These are phyloP conservation scores for Syngnathus floridae DNA, from an alignment of 2,113 vertebrate genomes.

Conservation along the genomic window DNA sequence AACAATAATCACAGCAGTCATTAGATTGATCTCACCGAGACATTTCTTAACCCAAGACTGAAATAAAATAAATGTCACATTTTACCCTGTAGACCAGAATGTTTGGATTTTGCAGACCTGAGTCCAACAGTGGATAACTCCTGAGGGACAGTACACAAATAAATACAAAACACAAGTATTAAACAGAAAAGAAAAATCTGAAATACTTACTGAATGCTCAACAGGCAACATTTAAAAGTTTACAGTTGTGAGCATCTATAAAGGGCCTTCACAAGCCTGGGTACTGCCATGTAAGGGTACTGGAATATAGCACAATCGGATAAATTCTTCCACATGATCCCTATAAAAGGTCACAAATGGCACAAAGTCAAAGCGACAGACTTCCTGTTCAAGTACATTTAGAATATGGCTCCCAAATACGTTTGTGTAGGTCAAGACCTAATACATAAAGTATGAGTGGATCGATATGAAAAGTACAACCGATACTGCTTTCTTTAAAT, in stretches of 20 bases:
- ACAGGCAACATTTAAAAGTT: not conserved
- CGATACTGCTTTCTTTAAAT: no score
- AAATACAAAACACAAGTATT: not conserved
- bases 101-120: conserved; percentile 3
- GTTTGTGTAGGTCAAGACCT: no score
- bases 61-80: conserved; percentile 13
- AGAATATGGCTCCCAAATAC: no score
- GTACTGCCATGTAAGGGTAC: no score
- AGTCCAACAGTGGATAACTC: not conserved
- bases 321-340: no score
- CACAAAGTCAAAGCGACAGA: no score
- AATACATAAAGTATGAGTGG: no score
- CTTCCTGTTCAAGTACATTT: no score
- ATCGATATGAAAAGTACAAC: no score
- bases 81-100: conserved; percentile 14
- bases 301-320: no score
- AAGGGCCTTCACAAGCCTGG: no score
- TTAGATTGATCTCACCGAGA: conserved; percentile 37
- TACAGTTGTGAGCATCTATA: not conserved
- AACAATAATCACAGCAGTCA: conserved; percentile 34
- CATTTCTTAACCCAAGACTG: conserved; percentile 30
- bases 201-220: not conserved
- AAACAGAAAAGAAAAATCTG: not conserved
- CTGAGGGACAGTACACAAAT: not conserved
- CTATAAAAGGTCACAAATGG: no score